Conservation (phyloP, 2,888 invertebrate species). For the Conchocele bisecta region DNA sequence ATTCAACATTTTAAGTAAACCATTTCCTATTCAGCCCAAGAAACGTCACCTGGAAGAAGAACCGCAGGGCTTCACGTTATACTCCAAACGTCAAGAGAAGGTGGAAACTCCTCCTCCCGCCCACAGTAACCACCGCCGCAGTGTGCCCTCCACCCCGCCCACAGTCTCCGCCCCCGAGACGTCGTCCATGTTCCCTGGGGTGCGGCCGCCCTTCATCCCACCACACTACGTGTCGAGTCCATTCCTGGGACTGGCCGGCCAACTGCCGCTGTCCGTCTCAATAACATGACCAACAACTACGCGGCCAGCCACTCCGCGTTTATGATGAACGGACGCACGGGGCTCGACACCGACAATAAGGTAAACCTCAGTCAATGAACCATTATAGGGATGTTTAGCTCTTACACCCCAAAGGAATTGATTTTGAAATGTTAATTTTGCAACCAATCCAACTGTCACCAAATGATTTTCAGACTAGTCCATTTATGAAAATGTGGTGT, state of each 20-base stretch:
- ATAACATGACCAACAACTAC: slow-evolving; percentile 67
- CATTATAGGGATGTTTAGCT: no score
- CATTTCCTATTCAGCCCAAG: no score
- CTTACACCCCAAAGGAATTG: no score
- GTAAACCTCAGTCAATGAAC: no score
- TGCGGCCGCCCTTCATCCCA: slow-evolving; percentile 71
- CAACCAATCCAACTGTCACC: no score
- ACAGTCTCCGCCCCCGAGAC: slow-evolving; percentile 70
- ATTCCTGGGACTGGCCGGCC: slow-evolving; percentile 69
- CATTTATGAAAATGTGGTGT: no score
- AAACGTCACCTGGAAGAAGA: no score
- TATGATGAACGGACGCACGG: slow-evolving; percentile 74
- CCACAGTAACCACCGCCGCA: slow-evolving; percentile 71
- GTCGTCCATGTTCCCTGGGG: slow-evolving; percentile 57
- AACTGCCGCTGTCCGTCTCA: slow-evolving; percentile 67
- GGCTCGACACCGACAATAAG: no score
- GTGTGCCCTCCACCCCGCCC: slow-evolving; percentile 81
- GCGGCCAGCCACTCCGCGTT: slow-evolving; percentile 60
- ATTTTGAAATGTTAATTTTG: no score
- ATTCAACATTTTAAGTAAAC: no score
- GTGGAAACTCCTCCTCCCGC: slow-evolving; percentile 75
- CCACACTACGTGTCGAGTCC: slow-evolving; percentile 74
- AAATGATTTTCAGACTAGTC: no score
- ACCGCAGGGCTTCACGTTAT: slow-evolving; percentile 32
- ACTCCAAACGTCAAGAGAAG: slow-evolving; percentile 38